phyloP scores from a whole-genome alignment of 2,113 vertebrate genomes.

The Dascyllus trimaculatus region DNA sequence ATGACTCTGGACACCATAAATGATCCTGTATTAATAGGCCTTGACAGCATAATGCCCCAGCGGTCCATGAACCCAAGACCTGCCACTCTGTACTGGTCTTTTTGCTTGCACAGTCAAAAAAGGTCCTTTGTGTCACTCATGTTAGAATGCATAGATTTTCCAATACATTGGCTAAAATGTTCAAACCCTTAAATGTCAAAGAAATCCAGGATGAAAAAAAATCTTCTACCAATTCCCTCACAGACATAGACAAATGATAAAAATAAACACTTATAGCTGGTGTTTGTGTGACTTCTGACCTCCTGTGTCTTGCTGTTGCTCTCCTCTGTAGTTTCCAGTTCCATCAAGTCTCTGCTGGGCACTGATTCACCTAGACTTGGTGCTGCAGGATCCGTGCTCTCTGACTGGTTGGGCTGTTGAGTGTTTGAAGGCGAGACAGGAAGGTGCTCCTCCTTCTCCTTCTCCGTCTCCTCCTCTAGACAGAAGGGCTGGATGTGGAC shows the following conservation, averaged over 20 bases:
- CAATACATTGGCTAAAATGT: too few relatives aligned
- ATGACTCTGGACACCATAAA: too few relatives aligned
- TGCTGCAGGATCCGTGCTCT: not conserved
- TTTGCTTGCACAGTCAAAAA: too few relatives aligned
- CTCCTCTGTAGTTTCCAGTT: conserved; percentile 46
- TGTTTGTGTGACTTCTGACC: conserved; percentile 46
- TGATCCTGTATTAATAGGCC: too few relatives aligned
- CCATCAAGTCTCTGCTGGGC: conserved; percentile 16
- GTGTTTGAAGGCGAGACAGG: not conserved
- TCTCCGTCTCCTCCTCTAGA: conserved; percentile 64
- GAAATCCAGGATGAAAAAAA: too few relatives aligned
- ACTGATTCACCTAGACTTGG: not conserved
- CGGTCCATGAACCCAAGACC: too few relatives aligned
- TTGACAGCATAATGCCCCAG: too few relatives aligned
- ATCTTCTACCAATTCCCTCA: too few relatives aligned
- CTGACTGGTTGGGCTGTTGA: conserved; percentile 24
- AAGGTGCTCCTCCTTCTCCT: conserved; percentile 39
- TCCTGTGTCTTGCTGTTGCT: conserved; percentile 50
- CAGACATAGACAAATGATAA: not conserved
- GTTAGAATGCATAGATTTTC: too few relatives aligned
- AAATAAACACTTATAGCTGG: not conserved
- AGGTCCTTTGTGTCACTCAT: too few relatives aligned
- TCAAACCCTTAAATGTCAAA: too few relatives aligned
- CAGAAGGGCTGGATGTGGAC: conserved; percentile 73
- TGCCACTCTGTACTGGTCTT: too few relatives aligned